Base-by-base conservation (phyloP, 1,140 invertebrate species). In the Macrobrachium rosenbergii region DNA sequence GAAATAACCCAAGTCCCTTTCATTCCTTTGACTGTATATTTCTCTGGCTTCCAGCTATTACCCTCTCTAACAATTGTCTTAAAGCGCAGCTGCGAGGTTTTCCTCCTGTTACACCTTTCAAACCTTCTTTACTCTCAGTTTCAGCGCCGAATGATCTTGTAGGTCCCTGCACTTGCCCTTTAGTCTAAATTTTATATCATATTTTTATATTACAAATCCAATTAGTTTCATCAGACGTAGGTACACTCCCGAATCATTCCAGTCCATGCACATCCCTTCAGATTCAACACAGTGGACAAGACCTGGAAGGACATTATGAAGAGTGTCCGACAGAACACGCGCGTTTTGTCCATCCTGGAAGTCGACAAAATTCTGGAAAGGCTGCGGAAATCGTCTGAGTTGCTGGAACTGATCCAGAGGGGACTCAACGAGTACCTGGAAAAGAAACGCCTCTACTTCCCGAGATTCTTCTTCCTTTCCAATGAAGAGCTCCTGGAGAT, bases 401-500 rank as follows among this genome's bases (percentile, higher is more conserved):
- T 99, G 5, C 92, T 98, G 69, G 96, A 99, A 90, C 92, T 97
- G 73, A 98, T 99, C 85, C 97, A 98, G 91, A 95, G 96, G 91
- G 98, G 98, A 73, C 92, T 99, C 12, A 98, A 98, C 91, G 96
- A 96, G 83, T 99, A 99, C 91, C 93, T 99, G 89, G 98, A 99
- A 92, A 98, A 98, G 93, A 99, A 99, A 91, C 93, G 98, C 43
- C 93, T 99, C 0, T 98, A 95, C 91, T 99, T 99, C 92, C 97
- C 98, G 6, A 93, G 97, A 89, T 99, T 99, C 93, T 99, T 99
- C 94, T 99, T 99, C 92, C 92, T 99, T 21, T 99, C 98, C 10
- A 99, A 99, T 92, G 98, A 99, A 91, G 98, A 99, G 92, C 92
- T 99, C 43, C 92, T 99, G 23, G 98, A 99, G 93, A 99, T 99